Evolutionary conservation across 2,888 invertebrate species (phyloP), one percentile per base, ranked within the genome.

Genomic region (Crossocerus cetratus): DNA sequence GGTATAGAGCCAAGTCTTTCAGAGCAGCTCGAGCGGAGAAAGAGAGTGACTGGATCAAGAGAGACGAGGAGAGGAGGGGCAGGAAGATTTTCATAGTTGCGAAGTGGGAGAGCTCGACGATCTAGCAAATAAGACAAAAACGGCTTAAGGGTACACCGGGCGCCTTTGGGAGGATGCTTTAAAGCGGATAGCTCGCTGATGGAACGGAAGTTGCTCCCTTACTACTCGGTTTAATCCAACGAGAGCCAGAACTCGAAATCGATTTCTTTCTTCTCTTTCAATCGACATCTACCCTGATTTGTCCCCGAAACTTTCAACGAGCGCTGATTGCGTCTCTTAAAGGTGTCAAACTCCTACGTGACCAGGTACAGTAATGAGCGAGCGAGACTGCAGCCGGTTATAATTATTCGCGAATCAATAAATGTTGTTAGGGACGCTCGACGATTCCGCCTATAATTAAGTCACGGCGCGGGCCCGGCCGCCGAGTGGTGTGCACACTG

Each of bases 51-150:
- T 32, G 11, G 32, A 32, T 5, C 5, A 11, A 32, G 32, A 57
- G 23, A 16, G 32, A 56, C 13, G 14, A 14, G 14, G 16, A 18
- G 2, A 32, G n/a, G 16, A 16, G 16, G 53, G 11, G 20, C 20
- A 55, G 22, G 14, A 22, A 22, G 58, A 59, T 59, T 59, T 43
- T 42, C 58, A 59, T 59, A 20, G 42, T 11, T 20, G 42, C 16
- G 4, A 59, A 59, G 43, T 42, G 42, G 42, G 42, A 32, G 20
- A 13, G 58, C 42, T 42, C 32, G 58, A 59, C 58, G 58, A 59
- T 59, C 43, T 21, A 18, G 42, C 58, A 20, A 59, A 59, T 59
- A 59, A 59, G 42, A 59, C 42, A 59, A 43, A 43, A 43, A 59
- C 43, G 43, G 18, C 16, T 20, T 59, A 43, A 16, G 20, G 43